These are phyloP conservation scores for Pheosia gnoma DNA, from an alignment of 2,888 invertebrate species.

Conservation along the genomic window DNA sequence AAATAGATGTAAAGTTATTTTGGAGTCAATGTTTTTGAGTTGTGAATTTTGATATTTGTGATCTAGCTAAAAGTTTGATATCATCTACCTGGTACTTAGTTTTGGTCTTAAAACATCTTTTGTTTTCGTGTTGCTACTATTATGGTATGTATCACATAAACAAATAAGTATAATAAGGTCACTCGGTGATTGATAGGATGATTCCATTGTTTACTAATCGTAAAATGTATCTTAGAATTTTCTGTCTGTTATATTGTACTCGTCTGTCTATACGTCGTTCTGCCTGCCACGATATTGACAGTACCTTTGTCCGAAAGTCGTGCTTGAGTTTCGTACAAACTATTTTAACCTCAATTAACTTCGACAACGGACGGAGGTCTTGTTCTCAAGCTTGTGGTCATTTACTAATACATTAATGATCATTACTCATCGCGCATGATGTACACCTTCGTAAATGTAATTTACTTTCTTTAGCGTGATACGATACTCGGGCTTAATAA, in stretches of 20 bases:
- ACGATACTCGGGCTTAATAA: slow-evolving; percentile 54
- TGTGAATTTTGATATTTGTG: too few relatives aligned
- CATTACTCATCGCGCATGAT: slow-evolving; percentile 69
- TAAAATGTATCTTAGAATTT: slow-evolving; percentile 54
- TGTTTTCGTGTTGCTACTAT: too few relatives aligned
- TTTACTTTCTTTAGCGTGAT: slow-evolving; percentile 69
- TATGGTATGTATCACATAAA: too few relatives aligned
- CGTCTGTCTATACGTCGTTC: slow-evolving; percentile 46
- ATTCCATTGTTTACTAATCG: slow-evolving; percentile 41
- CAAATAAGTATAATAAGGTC: neutral
- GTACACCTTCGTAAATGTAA: slow-evolving; percentile 58
- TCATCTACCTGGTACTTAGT: too few relatives aligned
- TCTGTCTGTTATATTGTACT: slow-evolving; percentile 61
- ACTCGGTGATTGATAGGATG: slow-evolving; percentile 38
- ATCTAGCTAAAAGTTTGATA: too few relatives aligned
- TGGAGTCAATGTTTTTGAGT: neutral
- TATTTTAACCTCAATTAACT: slow-evolving; percentile 74
- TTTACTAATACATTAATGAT: slow-evolving; percentile 66
- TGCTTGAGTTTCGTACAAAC: slow-evolving; percentile 64
- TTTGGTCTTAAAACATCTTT: too few relatives aligned
- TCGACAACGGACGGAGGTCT: slow-evolving; percentile 59
- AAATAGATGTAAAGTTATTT: neutral
- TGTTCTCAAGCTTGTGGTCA: slow-evolving; percentile 67
- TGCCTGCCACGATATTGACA: slow-evolving; percentile 59
- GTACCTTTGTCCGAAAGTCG: slow-evolving; percentile 68